Evolutionary conservation across 2,113 vertebrate genomes (phyloP), one percentile per base, ranked within the genome.

Genomic region (Neomonachus schauinslandi): DNA sequence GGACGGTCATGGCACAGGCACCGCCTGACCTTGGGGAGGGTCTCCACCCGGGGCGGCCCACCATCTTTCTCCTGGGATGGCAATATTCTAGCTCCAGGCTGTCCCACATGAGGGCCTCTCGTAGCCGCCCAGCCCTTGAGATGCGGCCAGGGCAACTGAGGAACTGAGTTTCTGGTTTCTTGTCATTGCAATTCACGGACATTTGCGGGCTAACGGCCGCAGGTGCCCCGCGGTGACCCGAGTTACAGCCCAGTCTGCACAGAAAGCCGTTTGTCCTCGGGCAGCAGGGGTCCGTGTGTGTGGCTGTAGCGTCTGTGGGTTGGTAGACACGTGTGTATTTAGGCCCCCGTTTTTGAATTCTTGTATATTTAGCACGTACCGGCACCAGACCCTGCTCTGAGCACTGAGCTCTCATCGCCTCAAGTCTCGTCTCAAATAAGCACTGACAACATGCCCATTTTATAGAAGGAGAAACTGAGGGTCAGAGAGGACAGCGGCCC

Each of bases 401-500:
- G 26, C 33, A 8, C 72, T 80, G 80, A 15, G 42, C 10, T 71
- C 51, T 9, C 59, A 59, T 13, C 2, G 28, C 22, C 81, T 59
- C 59, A 59, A 59, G 51, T 69, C 49, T 79, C 33, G 14, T 51
- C 9, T 51, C 42, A 82, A 28, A 15, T 24, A 85, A 10, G 49
- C 39, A 18, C 31, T 46, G 72, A 46, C 36, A 7, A 13, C 26
- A n/a, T 13, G 16, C 22, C 51, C 28, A 5, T 31, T 31, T 42
- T 65, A 42, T 31, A 53, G 77, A 95, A 90, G 80, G 26, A 67
- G 79, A 90, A 65, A 67, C 69, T 3, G 10, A 95, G 69, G 39
- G 67, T 76, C 77, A 74, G 31, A 71, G 51, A 61, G 31, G 42
- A 82, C 26, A 33, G 42, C 42, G 13, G 86, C 55, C 18, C 49